These are phyloP conservation scores for Argya squamiceps DNA, from an alignment of 2,797 vertebrate genomes.

Conservation along the genomic window DNA sequence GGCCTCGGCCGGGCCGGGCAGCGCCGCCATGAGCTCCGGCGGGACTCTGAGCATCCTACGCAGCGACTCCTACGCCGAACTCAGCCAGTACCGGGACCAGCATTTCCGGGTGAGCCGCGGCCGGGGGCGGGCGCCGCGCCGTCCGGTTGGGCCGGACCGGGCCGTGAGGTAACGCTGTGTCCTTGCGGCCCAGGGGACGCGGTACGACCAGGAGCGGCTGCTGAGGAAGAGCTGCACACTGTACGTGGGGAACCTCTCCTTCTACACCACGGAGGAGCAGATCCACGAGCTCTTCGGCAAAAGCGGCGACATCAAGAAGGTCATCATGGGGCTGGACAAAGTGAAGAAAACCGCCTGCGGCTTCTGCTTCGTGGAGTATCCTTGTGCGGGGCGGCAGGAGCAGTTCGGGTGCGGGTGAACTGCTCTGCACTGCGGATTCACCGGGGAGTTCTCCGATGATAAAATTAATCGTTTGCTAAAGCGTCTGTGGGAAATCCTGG, in stretches of 20 bases:
- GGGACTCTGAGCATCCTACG: constrained; percentile 16
- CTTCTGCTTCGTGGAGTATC: constrained; percentile 75
- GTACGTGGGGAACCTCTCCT: constrained; percentile 71
- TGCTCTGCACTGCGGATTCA: accelerated
- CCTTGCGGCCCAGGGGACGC: constrained; percentile 29
- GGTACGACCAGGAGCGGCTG: constrained; percentile 46
- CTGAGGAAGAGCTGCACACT: constrained; percentile 52
- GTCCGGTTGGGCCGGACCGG: not conserved
- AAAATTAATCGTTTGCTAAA: accelerated
- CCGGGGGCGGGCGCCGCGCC: not conserved
- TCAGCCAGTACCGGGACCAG: constrained; percentile 61
- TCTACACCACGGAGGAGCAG: constrained; percentile 72
- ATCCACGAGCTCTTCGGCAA: constrained; percentile 74
- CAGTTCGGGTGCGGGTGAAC: not conserved
- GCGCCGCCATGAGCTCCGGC: not conserved
- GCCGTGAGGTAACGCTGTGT: not conserved
- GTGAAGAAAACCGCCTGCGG: constrained; percentile 70
- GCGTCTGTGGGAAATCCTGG: not conserved
- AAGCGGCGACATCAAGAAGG: constrained; percentile 70
- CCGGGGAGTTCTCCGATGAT: accelerated
- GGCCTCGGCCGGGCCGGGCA: not conserved
- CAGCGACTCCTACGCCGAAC: constrained; percentile 57
- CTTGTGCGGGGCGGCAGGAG: not conserved
- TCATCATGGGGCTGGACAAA: constrained; percentile 72
- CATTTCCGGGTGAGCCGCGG: constrained; percentile 36